Conservation (phyloP, 1,140 invertebrate species). For the Linepithema humile region DNA sequence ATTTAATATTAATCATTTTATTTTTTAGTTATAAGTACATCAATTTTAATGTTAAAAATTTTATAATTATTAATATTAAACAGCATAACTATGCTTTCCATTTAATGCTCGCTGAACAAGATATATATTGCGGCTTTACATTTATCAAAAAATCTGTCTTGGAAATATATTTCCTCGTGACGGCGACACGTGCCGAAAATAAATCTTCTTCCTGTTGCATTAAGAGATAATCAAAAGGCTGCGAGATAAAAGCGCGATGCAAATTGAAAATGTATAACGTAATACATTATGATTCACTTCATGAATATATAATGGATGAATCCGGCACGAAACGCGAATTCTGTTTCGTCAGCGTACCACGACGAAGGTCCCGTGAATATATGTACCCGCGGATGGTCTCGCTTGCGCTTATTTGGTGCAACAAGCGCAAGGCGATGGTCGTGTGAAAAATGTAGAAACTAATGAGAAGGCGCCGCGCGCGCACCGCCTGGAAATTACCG, state of each 20-base stretch:
- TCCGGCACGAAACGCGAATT: not conserved
- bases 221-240: not conserved
- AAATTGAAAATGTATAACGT: conserved; percentile 37
- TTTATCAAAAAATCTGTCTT: not conserved
- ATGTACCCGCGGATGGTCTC: conserved; percentile 1
- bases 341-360: conserved; percentile 24
- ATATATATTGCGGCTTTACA: too few species aligned
- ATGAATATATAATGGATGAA: conserved; percentile 38
- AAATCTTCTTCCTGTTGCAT: not conserved
- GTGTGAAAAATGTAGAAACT: conserved; percentile 52
- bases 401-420: conserved; percentile 25
- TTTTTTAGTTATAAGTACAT: not conserved
- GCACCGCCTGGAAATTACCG: conserved; percentile 22
- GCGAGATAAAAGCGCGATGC: not conserved
- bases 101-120: not conserved
- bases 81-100: not conserved
- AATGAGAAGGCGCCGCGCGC: conserved; percentile 38
- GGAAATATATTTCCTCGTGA: not conserved
- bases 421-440: not conserved
- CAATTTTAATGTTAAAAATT: not conserved
- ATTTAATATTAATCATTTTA: not conserved
- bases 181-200: not conserved
- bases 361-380: not conserved
- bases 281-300: conserved; percentile 40
- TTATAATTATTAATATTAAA: conserved; percentile 2